Evolutionary conservation across 2,113 vertebrate genomes (phyloP).

Genomic region (Lathamus discolor): DNA sequence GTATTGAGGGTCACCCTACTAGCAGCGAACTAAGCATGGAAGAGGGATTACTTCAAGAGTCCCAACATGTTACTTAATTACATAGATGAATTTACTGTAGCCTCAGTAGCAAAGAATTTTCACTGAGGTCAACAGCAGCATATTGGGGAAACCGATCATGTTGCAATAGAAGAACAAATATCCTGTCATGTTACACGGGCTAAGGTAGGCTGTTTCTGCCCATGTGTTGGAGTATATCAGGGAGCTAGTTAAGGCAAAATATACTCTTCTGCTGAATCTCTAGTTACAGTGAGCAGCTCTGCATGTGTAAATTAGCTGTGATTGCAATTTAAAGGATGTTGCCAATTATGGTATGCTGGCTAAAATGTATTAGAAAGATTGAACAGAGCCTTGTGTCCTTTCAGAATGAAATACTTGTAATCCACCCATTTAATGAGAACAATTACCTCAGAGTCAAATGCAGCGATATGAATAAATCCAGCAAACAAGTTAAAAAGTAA

Average conservation of each 20-base stretch:
- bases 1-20: background rate
- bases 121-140: background rate
- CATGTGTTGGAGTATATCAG: too few relatives aligned
- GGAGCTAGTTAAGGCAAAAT: background rate
- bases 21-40: background rate
- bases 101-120: background rate
- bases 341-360: background rate
- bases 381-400: background rate
- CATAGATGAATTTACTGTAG: background rate
- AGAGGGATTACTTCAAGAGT: background rate
- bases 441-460: background rate
- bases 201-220: background rate
- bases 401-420: background rate
- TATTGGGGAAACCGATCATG: fast-evolving
- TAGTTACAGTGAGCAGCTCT: fast-evolving
- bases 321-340: background rate
- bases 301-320: background rate
- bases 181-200: fast-evolving
- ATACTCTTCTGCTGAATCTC: background rate
- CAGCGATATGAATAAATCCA: background rate
- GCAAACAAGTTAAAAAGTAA: background rate
- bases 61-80: background rate
- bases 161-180: background rate
- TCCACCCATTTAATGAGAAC: background rate
- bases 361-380: background rate